Base-by-base conservation (phyloP, 35 echinoderm and acorn worm species). In the Patiria miniata region DNA sequence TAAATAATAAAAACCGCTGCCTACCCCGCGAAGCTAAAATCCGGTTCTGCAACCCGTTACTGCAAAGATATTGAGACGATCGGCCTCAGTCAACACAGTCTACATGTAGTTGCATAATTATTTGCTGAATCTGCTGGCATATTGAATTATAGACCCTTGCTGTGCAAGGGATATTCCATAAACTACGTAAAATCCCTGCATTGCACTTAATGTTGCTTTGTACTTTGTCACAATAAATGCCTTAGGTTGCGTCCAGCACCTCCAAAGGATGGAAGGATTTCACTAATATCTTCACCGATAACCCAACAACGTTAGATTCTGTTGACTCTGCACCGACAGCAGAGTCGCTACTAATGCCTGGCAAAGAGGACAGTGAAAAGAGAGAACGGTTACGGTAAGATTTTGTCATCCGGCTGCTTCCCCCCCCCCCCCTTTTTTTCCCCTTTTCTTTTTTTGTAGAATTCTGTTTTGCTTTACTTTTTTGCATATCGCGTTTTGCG, bases 181-280 rank as follows among this genome's bases (percentile, higher is more conserved):
- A n/a, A n/a, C n/a, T n/a, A n/a, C n/a, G n/a, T n/a, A n/a, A n/a
- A n/a, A n/a, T n/a, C n/a, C n/a, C n/a, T n/a, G n/a, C n/a, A n/a
- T n/a, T n/a, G n/a, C n/a, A n/a, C n/a, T n/a, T n/a, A n/a, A n/a
- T 47, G 42, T 47, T 12, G 12, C 14, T 17, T 78, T 34, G 15
- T 6, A 5, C 33, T 18, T 78, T 30, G 1, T 14, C 4, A 3
- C 15, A 18, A 17, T 14, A 34, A 15, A 23, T 78, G 12, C 14
- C 76, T 37, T 81, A 93, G 91, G 60, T 93, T 78, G 91, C 91
- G 32, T 65, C 39, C 39, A 83, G 77, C 68, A 93, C 93, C 78
- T 53, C 56, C 15, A 90, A 95, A 91, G 88, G 88, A 8, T 95
- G 93, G 93, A 86, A 53, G 52, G 93, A 91, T 78, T 89, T 95